These are phyloP conservation scores for Carposina sasakii DNA, from an alignment of 1,140 invertebrate genomes.

Conservation along the genomic window DNA sequence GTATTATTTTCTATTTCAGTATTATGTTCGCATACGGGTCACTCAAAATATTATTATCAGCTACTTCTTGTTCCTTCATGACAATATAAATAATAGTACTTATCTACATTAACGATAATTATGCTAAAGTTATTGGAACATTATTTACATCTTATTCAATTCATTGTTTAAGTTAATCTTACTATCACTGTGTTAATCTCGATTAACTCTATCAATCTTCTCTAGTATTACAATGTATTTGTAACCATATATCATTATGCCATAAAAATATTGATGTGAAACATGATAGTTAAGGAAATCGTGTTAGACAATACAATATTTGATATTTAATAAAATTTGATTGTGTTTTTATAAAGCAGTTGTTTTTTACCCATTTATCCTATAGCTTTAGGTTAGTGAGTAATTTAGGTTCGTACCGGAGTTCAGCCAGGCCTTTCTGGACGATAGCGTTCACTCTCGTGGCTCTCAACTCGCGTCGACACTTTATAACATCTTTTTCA, in stretches of 20 bases:
- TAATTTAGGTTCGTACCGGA: constrained; percentile 34
- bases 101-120: not conserved
- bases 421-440: constrained; percentile 40
- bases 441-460: constrained; percentile 47
- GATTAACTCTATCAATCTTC: no score
- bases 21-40: no score
- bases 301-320: constrained; percentile 73
- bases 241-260: constrained; percentile 57
- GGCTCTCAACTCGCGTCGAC: constrained; percentile 39
- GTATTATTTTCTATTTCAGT: no score
- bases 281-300: constrained; percentile 70
- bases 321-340: constrained; percentile 73
- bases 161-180: no score
- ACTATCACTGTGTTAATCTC: no score
- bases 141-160: no score
- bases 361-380: constrained; percentile 51
- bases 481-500: constrained; percentile 40
- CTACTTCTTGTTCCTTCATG: constrained; percentile 64
- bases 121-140: no score
- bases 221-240: constrained; percentile 50
- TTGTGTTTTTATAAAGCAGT: constrained; percentile 60
- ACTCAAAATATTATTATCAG: no score
- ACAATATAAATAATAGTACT: constrained; percentile 43
- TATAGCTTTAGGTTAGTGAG: constrained; percentile 22
- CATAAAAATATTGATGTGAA: constrained; percentile 65